These are phyloP conservation scores for Xanthorhoe designata DNA, from an alignment of 2,888 invertebrate genomes.

Conservation along the genomic window DNA sequence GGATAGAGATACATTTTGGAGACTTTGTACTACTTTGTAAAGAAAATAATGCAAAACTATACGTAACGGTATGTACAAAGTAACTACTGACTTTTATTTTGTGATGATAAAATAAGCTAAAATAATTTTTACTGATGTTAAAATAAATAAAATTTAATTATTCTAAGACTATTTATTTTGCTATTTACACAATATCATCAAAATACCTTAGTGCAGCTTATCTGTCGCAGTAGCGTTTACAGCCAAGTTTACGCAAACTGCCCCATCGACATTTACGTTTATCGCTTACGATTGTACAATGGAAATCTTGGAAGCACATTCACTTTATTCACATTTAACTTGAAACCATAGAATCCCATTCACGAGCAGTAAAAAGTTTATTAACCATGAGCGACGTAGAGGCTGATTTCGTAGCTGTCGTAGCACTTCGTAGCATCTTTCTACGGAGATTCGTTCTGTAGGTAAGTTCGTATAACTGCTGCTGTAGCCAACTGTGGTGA, in stretches of 20 bases:
- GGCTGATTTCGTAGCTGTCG: not conserved
- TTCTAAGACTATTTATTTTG: too few relatives aligned
- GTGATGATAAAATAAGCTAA: too few relatives aligned
- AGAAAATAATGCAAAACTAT: too few relatives aligned
- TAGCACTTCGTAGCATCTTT: not conserved
- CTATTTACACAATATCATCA: too few relatives aligned
- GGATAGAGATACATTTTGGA: too few relatives aligned
- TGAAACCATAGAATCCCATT: not conserved
- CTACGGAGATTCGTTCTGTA: not conserved
- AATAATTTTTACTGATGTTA: too few relatives aligned
- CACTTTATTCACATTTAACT: not conserved
- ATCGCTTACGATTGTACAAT: slow-evolving; percentile 15
- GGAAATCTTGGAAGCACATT: slow-evolving; percentile 12
- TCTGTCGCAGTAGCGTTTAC: slow-evolving; percentile 11
- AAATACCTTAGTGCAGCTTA: slow-evolving; percentile 8
- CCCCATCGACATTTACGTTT: slow-evolving; percentile 17
- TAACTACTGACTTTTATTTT: too few relatives aligned
- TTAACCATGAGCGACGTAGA: not conserved
- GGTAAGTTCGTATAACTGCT: too few relatives aligned
- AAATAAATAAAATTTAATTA: too few relatives aligned
- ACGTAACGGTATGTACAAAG: too few relatives aligned
- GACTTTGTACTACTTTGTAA: too few relatives aligned
- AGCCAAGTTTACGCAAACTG: slow-evolving; percentile 16
- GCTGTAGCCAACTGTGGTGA: too few relatives aligned
- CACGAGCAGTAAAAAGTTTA: not conserved